Percentiles rank a stretch among this genome's conserved stretches.
Evolutionary conservation across 2,888 invertebrate species (phyloP).

Genomic region (Epirrita christyi): DNA sequence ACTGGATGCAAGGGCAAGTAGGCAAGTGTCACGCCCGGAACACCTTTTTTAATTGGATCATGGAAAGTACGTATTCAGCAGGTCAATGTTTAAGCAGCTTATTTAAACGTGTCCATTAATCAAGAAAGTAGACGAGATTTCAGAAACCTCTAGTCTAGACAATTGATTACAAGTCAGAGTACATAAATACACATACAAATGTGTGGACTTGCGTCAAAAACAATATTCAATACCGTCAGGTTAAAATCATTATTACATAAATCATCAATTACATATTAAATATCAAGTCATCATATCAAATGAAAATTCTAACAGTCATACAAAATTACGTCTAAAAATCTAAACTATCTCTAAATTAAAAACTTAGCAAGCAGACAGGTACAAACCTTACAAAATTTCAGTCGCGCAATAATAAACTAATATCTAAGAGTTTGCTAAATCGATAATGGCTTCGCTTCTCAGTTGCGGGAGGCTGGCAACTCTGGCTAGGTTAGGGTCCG

Average conservation of each 20-base stretch:
- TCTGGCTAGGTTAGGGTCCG: constrained; percentile 82
- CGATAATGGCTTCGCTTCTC: constrained; percentile 68
- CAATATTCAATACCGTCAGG: constrained; percentile 34
- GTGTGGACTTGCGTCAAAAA: constrained; percentile 22
- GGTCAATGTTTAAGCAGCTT: too few relatives aligned
- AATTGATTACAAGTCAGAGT: constrained; percentile 31
- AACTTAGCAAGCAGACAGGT: constrained; percentile 60
- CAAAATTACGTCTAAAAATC: constrained; percentile 62
- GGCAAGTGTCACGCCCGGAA: background rate
- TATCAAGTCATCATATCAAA: constrained; percentile 41
- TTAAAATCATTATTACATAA: constrained; percentile 27
- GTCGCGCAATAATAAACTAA: constrained; percentile 38
- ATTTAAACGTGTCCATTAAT: too few relatives aligned
- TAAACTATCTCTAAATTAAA: constrained; percentile 57
- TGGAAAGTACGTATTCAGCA: too few relatives aligned
- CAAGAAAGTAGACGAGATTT: constrained; percentile 47
- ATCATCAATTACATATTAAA: constrained; percentile 29
- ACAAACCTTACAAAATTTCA: constrained; percentile 65
- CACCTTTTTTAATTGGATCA: too few relatives aligned
- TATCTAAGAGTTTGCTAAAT: constrained; percentile 53
- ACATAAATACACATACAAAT: constrained; percentile 26
- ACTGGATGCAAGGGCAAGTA: too few relatives aligned
- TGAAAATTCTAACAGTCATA: constrained; percentile 49
- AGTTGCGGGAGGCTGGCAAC: constrained; percentile 87
- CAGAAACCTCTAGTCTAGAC: constrained; percentile 47